Base-by-base conservation (phyloP, 1,140 invertebrate genomes). In the Saccostrea glomerata region DNA sequence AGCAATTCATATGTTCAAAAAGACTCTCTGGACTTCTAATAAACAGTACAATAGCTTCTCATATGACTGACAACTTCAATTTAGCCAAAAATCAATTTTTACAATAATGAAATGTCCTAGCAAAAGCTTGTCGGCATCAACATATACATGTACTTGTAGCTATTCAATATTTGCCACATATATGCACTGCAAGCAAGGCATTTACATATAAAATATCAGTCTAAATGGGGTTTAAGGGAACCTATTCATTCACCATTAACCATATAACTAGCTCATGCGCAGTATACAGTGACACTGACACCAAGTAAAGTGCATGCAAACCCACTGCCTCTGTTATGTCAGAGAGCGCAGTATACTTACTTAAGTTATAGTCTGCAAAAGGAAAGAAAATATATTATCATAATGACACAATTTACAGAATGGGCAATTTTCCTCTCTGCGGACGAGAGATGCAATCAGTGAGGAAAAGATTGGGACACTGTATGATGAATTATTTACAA, bases 311-410 rank as follows among this genome's bases (percentile, higher is more conserved):
- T 20, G 58, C 58, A 63, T 63, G 58, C 58, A 63, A 20, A 63
- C 58, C 30, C 17, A 20, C 17, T 20, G n/a, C 58, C 58, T 63
- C n/a, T 17, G 58, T 63, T 17, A 63, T 17, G 30, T 36, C 25
- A 30, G 23, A 36, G 13, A 77, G 7, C 25, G 15, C 30, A 5
- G 30, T 13, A 73, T 77, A 77, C 70, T 77, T 77, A 77, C 70
- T 77, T 77, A 77, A 77, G 15, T 77, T 30, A 36, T 77, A 77
- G 70, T 77, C 70, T 77, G 70, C 15, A 77, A 77, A n/a, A 77
- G 25, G 30, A 77, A 77, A 73, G 25, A 77, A 77, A 77, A 77
- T 36, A 30, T 11, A 25, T 63, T 63, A 63, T 20, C n/a, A 6
- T 6, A 63, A 17, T 63, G 6, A 63, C n/a, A n/a, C 15, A 63